Base-by-base conservation (phyloP, 1,140 invertebrate genomes). In the Cephus cinctus region DNA sequence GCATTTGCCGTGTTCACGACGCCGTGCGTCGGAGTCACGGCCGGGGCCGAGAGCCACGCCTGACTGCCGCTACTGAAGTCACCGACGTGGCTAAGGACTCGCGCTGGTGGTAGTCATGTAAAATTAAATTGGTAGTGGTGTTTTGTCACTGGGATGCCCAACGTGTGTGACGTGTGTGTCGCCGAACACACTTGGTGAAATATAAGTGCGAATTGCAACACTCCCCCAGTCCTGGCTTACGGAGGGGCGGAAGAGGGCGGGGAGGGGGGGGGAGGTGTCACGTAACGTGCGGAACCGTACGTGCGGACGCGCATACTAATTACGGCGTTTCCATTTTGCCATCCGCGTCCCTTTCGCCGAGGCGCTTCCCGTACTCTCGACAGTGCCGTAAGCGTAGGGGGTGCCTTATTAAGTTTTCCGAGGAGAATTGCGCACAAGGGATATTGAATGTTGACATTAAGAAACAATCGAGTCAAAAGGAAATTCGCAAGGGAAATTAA, bases 161-260 rank as follows among this genome's bases (percentile, higher is more conserved):
- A n/a, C n/a, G n/a, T n/a, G n/a, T n/a, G n/a, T n/a, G n/a, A n/a
- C n/a, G n/a, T n/a, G n/a, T n/a, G n/a, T n/a, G n/a, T n/a, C n/a
- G n/a, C n/a, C n/a, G n/a, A n/a, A n/a, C n/a, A 56, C 56, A 68
- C 67, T 71, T 63, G 61, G 56, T 60, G 57, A 62, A 12, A 67
- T 61, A 65, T 71, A 74, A 75, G 72, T 76, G 74, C 68, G 70
- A 74, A 74, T 68, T 68, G 66, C 67, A 62, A 74, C 70, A 70
- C 70, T 66, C 64, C 51, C 50, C 23, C 16, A 15, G 9, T 8
- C 5, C 1, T 9, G 27, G n/a, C n/a, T 20, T 23, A 16, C 11
- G 38, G 21, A 21, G 22, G 23, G 22, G 14, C 43, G 36, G 30
- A 41, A n/a, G 27, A 36, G 23, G 43, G 48, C 54, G 62, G 51